Percentiles rank a stretch among this genome's conserved stretches.
phyloP scores from a whole-genome alignment of 2,888 invertebrate species.

The Endomychus coccineus region DNA sequence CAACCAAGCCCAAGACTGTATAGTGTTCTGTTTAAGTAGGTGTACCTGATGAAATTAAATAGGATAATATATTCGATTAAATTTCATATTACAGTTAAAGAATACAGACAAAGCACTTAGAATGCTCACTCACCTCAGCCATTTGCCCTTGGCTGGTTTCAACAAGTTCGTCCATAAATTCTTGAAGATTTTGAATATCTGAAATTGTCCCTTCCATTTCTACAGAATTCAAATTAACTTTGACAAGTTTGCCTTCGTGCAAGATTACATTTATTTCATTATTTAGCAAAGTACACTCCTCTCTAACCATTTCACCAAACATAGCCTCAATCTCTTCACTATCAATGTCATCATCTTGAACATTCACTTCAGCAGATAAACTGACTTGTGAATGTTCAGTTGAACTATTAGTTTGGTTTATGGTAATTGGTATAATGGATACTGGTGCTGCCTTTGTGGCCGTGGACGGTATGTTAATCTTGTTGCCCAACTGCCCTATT shows the following conservation, averaged over 20 bases:
- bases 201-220: conserved; percentile 49
- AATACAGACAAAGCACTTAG: too few relatives aligned
- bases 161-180: conserved; percentile 55
- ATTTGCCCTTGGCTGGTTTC: conserved; percentile 54
- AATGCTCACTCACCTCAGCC: conserved; percentile 49
- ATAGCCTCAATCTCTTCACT: conserved; percentile 35
- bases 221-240: conserved; percentile 51
- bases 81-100: not conserved
- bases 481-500: not conserved
- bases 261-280: conserved; percentile 56
- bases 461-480: not conserved
- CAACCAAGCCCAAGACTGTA: conserved; percentile 52
- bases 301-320: conserved; percentile 54
- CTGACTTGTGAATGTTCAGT: too few relatives aligned
- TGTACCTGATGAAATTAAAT: conserved; percentile 39
- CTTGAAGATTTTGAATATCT: conserved; percentile 49
- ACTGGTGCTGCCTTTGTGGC: too few relatives aligned
- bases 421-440: too few relatives aligned
- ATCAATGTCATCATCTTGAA: too few relatives aligned
- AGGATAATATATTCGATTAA: not conserved
- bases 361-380: too few relatives aligned
- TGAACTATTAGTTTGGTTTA: too few relatives aligned
- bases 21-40: conserved; percentile 46
- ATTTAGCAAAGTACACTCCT: conserved; percentile 60
- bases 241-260: conserved; percentile 47